phyloP scores from a whole-genome alignment of 2,888 invertebrate genomes.

The Clivina fossor region DNA sequence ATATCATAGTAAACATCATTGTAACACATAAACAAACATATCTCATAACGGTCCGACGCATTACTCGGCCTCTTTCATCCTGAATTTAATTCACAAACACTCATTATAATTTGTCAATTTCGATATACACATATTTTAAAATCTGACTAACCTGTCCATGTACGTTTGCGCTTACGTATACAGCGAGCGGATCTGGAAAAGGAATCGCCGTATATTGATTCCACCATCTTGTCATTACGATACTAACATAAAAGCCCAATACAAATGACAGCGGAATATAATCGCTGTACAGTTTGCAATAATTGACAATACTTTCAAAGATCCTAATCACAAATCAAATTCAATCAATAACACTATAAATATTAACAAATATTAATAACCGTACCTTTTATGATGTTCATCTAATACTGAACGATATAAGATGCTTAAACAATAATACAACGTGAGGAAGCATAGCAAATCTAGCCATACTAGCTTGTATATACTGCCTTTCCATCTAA shows the following conservation, averaged over 20 bases:
- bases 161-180: slow-evolving; percentile 82
- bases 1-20: slow-evolving; percentile 83
- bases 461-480: slow-evolving; percentile 95
- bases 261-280: slow-evolving; percentile 92
- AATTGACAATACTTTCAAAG: slow-evolving; percentile 80
- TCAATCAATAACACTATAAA: slow-evolving; percentile 17
- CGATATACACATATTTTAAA: not conserved
- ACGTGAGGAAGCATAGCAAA: slow-evolving; percentile 72
- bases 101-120: not conserved
- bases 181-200: slow-evolving; percentile 84
- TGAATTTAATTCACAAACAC: slow-evolving; percentile 46
- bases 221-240: slow-evolving; percentile 94
- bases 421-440: slow-evolving; percentile 79
- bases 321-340: slow-evolving; percentile 57
- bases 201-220: slow-evolving; percentile 80
- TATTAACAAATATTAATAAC: slow-evolving; percentile 40
- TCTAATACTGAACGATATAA: slow-evolving; percentile 73
- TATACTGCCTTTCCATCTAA: slow-evolving; percentile 92
- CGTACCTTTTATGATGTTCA: slow-evolving; percentile 69
- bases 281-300: slow-evolving; percentile 84
- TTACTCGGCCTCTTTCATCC: slow-evolving; percentile 80
- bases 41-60: slow-evolving; percentile 80
- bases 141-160: slow-evolving; percentile 67
- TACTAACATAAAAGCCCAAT: slow-evolving; percentile 89
- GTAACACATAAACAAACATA: slow-evolving; percentile 86